phyloP scores from a whole-genome alignment of 2,113 vertebrate species.

The Stercorarius parasiticus region DNA sequence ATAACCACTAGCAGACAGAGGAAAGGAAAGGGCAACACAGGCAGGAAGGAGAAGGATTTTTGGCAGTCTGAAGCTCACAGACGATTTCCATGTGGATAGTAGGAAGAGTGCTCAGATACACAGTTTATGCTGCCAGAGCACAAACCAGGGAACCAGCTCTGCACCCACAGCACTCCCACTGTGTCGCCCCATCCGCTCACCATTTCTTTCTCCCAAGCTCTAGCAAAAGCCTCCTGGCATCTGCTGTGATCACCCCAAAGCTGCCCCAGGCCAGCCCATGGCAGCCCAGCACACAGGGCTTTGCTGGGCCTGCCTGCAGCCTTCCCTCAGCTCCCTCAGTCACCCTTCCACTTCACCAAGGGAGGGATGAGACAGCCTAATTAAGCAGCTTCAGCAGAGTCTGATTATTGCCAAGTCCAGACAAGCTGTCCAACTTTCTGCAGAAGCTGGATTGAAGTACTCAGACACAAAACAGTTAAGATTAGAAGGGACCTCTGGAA shows the following conservation, averaged over 20 bases:
- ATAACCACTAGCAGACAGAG: slow-evolving; percentile 4
- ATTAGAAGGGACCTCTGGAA: neutral
- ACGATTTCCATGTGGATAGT: fast-evolving
- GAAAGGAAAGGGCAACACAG: neutral
- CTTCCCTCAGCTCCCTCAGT: neutral
- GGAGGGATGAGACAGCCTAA: neutral
- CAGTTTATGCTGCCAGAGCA: neutral
- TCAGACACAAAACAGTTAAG: neutral
- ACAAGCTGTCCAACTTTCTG: neutral
- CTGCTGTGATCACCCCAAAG: neutral
- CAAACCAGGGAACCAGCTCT: neutral
- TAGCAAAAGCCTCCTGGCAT: neutral
- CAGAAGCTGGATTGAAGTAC: neutral
- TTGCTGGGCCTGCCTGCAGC: neutral
- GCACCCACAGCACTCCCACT: neutral
- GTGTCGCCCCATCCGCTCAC: fast-evolving
- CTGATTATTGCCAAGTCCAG: neutral
- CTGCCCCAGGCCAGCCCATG: neutral
- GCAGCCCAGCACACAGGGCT: neutral
- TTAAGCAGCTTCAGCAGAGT: neutral
- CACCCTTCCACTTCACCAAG: neutral
- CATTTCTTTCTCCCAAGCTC: neutral
- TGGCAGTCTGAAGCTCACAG: neutral
- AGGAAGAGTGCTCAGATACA: neutral
- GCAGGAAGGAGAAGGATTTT: neutral